These are phyloP conservation scores for Scaptomyza parva DNA, from an alignment of 2,888 invertebrate species.

Conservation along the genomic window DNA sequence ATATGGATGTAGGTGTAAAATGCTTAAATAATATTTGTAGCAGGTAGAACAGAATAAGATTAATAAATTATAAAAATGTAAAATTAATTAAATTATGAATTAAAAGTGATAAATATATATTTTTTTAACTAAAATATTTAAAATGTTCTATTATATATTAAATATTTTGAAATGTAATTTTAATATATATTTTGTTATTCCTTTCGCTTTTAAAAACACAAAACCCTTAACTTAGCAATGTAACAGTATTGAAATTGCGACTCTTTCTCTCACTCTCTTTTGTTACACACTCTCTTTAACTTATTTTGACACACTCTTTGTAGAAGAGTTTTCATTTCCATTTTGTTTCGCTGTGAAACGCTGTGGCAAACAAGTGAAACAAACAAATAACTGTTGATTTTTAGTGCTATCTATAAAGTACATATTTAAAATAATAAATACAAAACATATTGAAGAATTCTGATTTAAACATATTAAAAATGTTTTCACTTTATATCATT, in stretches of 20 bases:
- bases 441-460: no score
- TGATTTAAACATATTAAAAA: not conserved
- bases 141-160: not conserved
- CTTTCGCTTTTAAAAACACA: not conserved
- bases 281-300: slow-evolving; percentile 4
- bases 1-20: not conserved
- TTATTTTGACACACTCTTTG: slow-evolving; percentile 24
- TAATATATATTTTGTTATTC: not conserved
- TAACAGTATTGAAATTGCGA: not conserved
- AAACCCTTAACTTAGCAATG: slow-evolving; percentile 6
- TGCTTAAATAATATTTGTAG: not conserved
- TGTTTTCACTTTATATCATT: no score
- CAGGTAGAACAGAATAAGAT: not conserved
- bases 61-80: no score
- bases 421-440: slow-evolving; percentile 16
- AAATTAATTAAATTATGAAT: no score
- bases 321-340: slow-evolving; percentile 71
- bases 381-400: slow-evolving; percentile 75
- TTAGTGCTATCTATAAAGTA: slow-evolving; percentile 41
- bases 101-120: no score
- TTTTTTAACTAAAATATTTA: not conserved
- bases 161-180: not conserved
- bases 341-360: slow-evolving; percentile 20
- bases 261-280: not conserved
- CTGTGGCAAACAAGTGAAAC: slow-evolving; percentile 49